Conservation (phyloP, 2,797 vertebrate species). For the Notamacropus eugenii region DNA sequence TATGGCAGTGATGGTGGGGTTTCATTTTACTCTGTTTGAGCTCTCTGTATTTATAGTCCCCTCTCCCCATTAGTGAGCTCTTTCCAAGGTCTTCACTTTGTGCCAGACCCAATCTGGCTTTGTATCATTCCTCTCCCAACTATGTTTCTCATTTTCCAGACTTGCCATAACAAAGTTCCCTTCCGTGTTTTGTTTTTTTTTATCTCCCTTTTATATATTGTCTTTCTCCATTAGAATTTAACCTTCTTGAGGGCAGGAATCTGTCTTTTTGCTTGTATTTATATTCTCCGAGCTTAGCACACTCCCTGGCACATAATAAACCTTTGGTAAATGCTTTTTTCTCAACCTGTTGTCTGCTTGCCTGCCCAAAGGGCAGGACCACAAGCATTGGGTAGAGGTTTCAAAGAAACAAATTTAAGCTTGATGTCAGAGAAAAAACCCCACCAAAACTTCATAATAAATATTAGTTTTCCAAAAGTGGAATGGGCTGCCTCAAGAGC, state of each 20-base stretch:
- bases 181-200: neutral
- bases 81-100: neutral
- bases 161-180: neutral
- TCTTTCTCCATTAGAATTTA: neutral
- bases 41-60: neutral
- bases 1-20: no score
- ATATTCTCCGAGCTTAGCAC: neutral
- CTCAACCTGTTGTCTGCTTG: neutral
- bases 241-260: neutral
- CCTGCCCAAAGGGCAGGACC: neutral
- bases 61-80: neutral
- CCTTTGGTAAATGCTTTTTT: neutral
- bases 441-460: neutral
- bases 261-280: neutral
- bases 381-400: neutral
- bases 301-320: neutral
- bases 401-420: neutral
- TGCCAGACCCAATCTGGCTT: neutral
- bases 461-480: neutral
- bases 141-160: neutral
- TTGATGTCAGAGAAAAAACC: neutral
- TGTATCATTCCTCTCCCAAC: neutral
- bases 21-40: neutral
- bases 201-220: neutral
- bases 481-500: neutral